A percentile compares a stretch with the other conserved stretches of the same genome.
These are phyloP conservation scores for Falco rusticolus DNA, from an alignment of 2,797 vertebrate species.

Conservation along the genomic window DNA sequence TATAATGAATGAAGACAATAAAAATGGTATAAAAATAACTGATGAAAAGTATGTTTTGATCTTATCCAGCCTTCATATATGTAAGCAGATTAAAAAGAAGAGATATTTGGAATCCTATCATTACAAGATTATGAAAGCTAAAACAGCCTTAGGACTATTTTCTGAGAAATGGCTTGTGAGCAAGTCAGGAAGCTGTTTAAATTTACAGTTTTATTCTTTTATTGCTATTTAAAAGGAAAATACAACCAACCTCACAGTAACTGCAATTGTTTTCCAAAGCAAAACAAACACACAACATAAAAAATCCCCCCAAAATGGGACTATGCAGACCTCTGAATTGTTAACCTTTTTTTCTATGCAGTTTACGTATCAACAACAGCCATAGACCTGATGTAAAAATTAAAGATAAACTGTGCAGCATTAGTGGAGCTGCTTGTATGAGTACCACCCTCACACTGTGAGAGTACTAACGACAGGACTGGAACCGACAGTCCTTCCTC, in stretches of 20 bases:
- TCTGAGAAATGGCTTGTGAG: background rate
- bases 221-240: background rate
- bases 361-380: background rate
- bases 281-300: background rate
- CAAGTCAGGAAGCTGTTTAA: background rate
- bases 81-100: background rate
- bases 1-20: background rate
- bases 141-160: background rate
- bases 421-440: background rate
- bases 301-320: fast-evolving
- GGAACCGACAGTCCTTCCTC: background rate
- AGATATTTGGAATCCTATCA: background rate
- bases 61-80: background rate
- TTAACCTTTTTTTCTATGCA: background rate
- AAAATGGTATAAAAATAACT: background rate
- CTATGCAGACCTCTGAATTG: background rate
- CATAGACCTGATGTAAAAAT: background rate
- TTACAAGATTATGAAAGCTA: background rate
- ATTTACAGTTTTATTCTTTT: background rate
- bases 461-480: fast-evolving
- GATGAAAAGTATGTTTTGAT: background rate
- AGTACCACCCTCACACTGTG: background rate
- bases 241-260: background rate
- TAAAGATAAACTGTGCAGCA: background rate
- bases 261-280: background rate